Percentiles rank a stretch among this genome's conserved stretches.
Evolutionary conservation across 2,113 vertebrate species (phyloP).

Genomic region (Dicaeum eximium): DNA sequence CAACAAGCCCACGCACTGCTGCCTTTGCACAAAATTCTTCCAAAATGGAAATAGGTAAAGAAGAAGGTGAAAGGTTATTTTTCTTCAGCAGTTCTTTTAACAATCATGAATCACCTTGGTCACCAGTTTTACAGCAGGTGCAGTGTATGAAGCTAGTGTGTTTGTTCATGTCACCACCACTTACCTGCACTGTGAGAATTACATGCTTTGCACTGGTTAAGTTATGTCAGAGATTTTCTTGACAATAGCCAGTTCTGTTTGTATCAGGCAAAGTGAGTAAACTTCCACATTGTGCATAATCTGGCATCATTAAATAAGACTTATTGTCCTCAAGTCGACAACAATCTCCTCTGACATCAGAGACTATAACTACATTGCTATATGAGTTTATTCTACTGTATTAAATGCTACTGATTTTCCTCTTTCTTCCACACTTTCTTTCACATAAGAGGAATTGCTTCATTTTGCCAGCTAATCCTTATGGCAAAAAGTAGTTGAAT

Average conservation of each 20-base stretch:
- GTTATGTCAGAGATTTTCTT: neutral
- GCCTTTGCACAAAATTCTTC: neutral
- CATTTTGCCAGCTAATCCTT: neutral
- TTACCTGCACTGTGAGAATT: neutral
- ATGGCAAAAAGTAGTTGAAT: neutral
- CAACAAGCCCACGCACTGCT: neutral
- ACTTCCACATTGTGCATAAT: neutral
- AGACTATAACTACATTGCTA: neutral
- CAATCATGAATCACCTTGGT: neutral
- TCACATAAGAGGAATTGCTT: neutral
- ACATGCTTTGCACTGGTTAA: neutral
- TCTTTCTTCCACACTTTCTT: neutral
- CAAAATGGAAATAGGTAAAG: neutral
- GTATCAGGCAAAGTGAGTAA: neutral
- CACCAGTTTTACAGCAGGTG: neutral
- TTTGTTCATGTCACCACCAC: neutral
- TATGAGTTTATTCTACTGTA: neutral
- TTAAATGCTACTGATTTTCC: neutral
- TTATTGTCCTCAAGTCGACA: neutral
- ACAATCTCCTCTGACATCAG: neutral
- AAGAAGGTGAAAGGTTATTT: neutral
- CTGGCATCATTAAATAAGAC: neutral
- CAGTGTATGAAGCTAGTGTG: neutral
- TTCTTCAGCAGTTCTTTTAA: neutral
- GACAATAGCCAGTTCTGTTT: neutral